Conservation (phyloP, 2,888 invertebrate species). For the Standfussiana lucernea region DNA sequence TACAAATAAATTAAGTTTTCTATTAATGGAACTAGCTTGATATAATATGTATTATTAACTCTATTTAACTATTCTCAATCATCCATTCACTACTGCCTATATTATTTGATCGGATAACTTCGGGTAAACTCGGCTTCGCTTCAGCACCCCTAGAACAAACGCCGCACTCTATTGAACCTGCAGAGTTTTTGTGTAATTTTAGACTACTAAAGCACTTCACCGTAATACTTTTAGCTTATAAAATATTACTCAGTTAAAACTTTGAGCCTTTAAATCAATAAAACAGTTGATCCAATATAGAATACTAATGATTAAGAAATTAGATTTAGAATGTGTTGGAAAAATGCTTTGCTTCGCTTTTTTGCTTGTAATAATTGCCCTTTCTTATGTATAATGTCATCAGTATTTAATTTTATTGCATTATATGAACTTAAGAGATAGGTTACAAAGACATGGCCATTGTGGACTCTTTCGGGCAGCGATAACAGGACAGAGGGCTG, state of each 20-base stretch:
- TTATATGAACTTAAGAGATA: not conserved
- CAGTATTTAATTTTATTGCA: not conserved
- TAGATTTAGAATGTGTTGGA: not conserved
- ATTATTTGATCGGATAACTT: slow-evolving; percentile 32
- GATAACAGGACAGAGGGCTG: too few species aligned
- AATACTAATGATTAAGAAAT: not conserved
- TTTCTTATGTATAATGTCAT: not conserved
- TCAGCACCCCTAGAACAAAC: slow-evolving; percentile 31
- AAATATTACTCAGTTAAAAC: slow-evolving; percentile 21
- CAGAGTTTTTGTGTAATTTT: slow-evolving; percentile 38
- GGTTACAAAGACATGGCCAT: too few species aligned
- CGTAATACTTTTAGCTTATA: slow-evolving; percentile 19
- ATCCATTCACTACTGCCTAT: not conserved
- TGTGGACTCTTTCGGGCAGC: not conserved
- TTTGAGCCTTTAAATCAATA: slow-evolving; percentile 16
- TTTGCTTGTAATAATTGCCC: not conserved
- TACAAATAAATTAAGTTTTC: too few species aligned
- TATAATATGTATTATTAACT: not conserved
- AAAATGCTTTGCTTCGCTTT: too few species aligned
- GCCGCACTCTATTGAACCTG: slow-evolving; percentile 27
- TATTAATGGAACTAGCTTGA: not conserved
- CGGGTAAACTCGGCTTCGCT: slow-evolving; percentile 4
- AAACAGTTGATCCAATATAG: not conserved
- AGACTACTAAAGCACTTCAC: slow-evolving; percentile 14
- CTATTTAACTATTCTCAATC: not conserved